These are phyloP conservation scores for Cyprichromis sp. DNA, from an alignment of 2,113 vertebrate species.

Conservation along the genomic window DNA sequence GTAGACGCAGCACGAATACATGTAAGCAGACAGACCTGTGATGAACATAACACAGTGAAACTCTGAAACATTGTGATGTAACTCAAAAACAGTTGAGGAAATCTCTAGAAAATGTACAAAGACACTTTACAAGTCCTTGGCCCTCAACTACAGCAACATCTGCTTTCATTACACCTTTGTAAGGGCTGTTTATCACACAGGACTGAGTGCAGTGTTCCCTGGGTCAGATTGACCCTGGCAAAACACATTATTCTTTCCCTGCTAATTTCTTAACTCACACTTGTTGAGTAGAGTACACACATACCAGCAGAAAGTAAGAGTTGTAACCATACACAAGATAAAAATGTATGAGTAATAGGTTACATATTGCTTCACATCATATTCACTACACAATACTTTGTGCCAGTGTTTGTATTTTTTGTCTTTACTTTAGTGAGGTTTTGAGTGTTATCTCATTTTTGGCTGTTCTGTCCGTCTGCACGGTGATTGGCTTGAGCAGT, in stretches of 20 bases:
- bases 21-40: conserved; percentile 64
- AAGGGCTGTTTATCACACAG: not conserved
- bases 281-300: not conserved
- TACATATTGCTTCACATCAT: not conserved
- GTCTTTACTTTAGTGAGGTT: not conserved
- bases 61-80: not conserved
- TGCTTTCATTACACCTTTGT: not conserved
- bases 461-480: not conserved
- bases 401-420: not conserved
- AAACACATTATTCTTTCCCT: not conserved
- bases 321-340: not conserved
- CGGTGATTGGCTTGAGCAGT: conserved; percentile 68
- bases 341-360: not conserved
- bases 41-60: not conserved
- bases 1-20: conserved; percentile 92
- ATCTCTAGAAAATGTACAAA: not conserved
- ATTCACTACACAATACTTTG: not conserved
- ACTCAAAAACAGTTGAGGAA: not conserved
- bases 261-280: not conserved
- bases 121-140: not conserved
- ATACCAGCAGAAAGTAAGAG: not conserved
- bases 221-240: not conserved
- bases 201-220: not conserved
- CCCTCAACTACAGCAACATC: not conserved
- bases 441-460: not conserved